Conservation (phyloP, 2,888 invertebrate species). For the Apantesis nais region DNA sequence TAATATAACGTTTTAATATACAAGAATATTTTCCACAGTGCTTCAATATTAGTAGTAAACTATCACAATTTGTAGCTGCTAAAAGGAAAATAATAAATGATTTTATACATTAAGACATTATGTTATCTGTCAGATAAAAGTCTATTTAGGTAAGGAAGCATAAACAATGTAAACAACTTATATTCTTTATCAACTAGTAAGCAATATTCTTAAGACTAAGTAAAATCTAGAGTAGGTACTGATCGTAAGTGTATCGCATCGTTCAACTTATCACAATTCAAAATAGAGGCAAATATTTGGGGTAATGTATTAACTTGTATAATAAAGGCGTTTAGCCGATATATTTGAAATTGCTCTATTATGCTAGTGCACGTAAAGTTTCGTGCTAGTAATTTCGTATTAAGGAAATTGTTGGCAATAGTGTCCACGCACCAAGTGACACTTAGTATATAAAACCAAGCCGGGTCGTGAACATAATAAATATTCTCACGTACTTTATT, state of each 20-base stretch:
- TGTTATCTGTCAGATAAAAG: no score
- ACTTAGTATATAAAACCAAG: constrained; percentile 24
- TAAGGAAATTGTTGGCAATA: constrained; percentile 57
- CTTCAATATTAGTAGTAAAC: no score
- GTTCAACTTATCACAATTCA: constrained; percentile 40
- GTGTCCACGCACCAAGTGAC: constrained; percentile 53
- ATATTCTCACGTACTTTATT: constrained; percentile 78
- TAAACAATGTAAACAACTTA: neutral
- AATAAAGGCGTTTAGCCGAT: constrained; percentile 36
- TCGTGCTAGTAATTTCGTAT: constrained; percentile 58
- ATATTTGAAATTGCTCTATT: constrained; percentile 45
- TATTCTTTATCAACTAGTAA: neutral
- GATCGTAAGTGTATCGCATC: neutral
- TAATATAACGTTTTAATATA: no score
- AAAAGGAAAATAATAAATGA: no score
- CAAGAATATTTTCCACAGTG: no score
- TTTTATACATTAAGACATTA: no score
- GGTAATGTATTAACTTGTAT: constrained; percentile 32
- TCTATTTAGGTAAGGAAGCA: no score
- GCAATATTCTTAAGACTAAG: constrained; percentile 24
- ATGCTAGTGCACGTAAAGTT: constrained; percentile 60
- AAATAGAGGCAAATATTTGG: constrained; percentile 42
- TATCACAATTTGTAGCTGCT: no score
- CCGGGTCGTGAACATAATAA: constrained; percentile 29
- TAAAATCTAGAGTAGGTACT: no score